Percentiles rank a stretch among this genome's conserved stretches.
Conservation (phyloP, 2,888 invertebrate genomes). For the Archips crataeganus region DNA sequence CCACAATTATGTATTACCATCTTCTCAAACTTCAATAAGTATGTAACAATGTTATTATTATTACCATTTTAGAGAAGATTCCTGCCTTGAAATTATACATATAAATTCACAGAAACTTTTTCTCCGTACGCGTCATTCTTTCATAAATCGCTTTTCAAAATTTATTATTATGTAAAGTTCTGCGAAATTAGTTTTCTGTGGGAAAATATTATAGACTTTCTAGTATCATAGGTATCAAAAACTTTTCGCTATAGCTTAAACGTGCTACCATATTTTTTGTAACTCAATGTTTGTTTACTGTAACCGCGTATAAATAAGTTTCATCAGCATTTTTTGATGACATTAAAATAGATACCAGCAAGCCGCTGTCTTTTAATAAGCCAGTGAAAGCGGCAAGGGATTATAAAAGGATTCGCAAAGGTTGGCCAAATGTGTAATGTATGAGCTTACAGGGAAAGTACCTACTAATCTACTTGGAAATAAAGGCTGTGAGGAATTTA, state of each 20-base stretch:
- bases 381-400: constrained; percentile 20
- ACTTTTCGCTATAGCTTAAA: not conserved
- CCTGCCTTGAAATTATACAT: too few species aligned
- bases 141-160: too few species aligned
- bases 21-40: too few species aligned
- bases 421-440: constrained; percentile 32
- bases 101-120: too few species aligned
- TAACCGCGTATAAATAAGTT: not conserved
- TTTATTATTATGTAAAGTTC: not conserved
- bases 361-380: constrained; percentile 34
- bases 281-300: not conserved
- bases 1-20: too few species aligned
- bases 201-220: too few species aligned
- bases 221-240: not conserved
- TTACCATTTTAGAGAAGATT: too few species aligned
- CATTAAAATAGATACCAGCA: constrained; percentile 7
- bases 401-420: constrained; percentile 32
- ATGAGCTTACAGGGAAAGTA: constrained; percentile 24
- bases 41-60: too few species aligned
- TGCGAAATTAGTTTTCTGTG: not conserved
- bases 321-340: not conserved
- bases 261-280: not conserved
- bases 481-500: constrained; percentile 20
- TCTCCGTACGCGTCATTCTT: too few species aligned
- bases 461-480: constrained; percentile 30